Base-by-base conservation (phyloP, 1,140 invertebrate genomes). In the Bradysia coprophila region DNA sequence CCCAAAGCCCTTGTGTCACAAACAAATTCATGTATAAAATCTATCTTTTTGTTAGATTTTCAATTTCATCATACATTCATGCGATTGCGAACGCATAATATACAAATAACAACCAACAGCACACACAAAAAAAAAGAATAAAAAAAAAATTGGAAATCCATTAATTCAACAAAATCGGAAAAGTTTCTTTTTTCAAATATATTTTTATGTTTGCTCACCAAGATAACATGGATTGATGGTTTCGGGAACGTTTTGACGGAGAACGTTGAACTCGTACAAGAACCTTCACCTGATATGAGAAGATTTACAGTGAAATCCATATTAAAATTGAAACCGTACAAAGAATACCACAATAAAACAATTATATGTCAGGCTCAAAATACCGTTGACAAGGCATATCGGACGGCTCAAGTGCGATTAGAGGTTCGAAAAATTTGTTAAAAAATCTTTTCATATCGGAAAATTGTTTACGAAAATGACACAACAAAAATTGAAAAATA, bases 161-260 rank as follows among this genome's bases (percentile, higher is more conserved):
- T 28, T 28, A 28, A 28, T 28, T 28, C 24, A 28, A 28, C 6
- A 6, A 13, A 28, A 28, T 28, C 24, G 24, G 13, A 28, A 28
- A 8, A n/a, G n/a, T n/a, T n/a, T n/a, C 13, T 28, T 28, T 28
- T 28, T 28, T 28, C 24, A n/a, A n/a, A n/a, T n/a, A n/a, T n/a
- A n/a, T 28, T 28, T 28, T 28, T 28, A 8, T 28, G 6, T 28
- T 28, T 13, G 13, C 24, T 28, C 13, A 8, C 13, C 24, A 62
- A 84, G 79, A 78, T 84, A 53, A 79, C 78, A 44, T 84, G 81
- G 81, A 72, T 82, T 50, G 80, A 83, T 62, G 78, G 78, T 16
- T 58, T 70, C 24, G 71, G 72, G 32, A 73, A 74, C 44, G 73
- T 77, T 36, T 62, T 81, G 47, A 74, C 69, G 42, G 64, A 68